Conservation (phyloP, 2,888 invertebrate species). For the Lysandra bellargus region DNA sequence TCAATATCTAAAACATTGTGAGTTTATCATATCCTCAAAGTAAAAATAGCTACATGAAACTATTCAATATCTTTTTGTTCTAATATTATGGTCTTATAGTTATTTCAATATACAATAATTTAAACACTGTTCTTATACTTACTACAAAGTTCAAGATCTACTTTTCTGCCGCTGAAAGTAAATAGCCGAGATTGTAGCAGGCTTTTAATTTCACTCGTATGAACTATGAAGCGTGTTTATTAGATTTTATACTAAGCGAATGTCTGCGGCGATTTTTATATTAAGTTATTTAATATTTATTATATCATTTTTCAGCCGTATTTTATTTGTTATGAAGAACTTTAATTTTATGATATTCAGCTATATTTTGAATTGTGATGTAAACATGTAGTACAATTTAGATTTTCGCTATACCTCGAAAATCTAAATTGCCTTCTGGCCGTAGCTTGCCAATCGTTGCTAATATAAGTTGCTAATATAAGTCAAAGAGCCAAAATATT, state of each 20-base stretch:
- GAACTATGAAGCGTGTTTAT: constrained; percentile 21
- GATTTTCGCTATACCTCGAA: too few species aligned
- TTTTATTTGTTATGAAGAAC: not conserved
- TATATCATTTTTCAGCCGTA: not conserved
- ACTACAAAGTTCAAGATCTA: not conserved
- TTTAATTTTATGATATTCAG: not conserved
- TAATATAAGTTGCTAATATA: too few species aligned
- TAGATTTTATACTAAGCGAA: constrained; percentile 16
- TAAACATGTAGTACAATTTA: too few species aligned
- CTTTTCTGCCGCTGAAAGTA: not conserved
- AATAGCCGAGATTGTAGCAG: not conserved
- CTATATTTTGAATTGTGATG: too few species aligned
- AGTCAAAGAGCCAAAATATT: too few species aligned
- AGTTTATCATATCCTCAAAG: not conserved
- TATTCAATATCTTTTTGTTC: too few species aligned
- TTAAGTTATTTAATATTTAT: not conserved
- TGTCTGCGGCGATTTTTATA: not conserved
- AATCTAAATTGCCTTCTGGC: too few species aligned
- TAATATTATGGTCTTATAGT: too few species aligned
- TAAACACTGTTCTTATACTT: too few species aligned
- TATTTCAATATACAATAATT: too few species aligned
- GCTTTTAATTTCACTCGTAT: constrained; percentile 12
- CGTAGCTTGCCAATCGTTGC: too few species aligned
- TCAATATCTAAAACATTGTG: not conserved
- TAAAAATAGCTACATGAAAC: too few species aligned